Percentiles rank a stretch among this genome's conserved stretches.
These are phyloP conservation scores for Polyodon spathula DNA, from an alignment of 2,113 vertebrate species.

Conservation along the genomic window DNA sequence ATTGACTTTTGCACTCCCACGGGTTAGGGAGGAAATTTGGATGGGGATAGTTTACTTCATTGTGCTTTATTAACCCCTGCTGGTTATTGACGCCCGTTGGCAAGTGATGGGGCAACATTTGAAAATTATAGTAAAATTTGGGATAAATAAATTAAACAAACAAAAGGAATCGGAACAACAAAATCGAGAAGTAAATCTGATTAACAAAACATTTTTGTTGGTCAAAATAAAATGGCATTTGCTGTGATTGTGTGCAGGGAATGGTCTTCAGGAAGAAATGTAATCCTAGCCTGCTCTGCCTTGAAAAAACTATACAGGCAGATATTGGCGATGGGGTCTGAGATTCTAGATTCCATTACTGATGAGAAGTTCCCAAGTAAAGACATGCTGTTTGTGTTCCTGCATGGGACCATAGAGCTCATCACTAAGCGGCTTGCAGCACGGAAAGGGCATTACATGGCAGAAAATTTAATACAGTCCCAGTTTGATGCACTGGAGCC, in stretches of 20 bases:
- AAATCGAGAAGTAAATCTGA: too few species aligned
- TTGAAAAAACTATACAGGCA: slow-evolving; percentile 70
- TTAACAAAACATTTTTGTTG: too few species aligned
- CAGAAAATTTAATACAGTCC: slow-evolving; percentile 61
- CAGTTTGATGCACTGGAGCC: slow-evolving; percentile 75
- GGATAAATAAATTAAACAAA: too few species aligned
- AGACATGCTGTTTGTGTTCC: slow-evolving; percentile 64
- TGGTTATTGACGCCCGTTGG: too few species aligned
- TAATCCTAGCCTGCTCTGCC: slow-evolving; percentile 74
- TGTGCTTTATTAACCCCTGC: too few species aligned
- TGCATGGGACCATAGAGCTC: slow-evolving; percentile 59
- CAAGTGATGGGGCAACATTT: too few species aligned
- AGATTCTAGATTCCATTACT: slow-evolving; percentile 11
- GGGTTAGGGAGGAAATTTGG: too few species aligned
- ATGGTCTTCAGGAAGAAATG: slow-evolving; percentile 38
- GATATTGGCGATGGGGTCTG: slow-evolving; percentile 53
- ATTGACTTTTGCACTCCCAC: too few species aligned
- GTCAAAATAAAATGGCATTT: slow-evolving; percentile 7
- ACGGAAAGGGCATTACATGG: slow-evolving; percentile 77
- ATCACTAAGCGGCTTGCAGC: slow-evolving; percentile 58
- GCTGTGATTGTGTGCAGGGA: slow-evolving; percentile 44
- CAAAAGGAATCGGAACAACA: too few species aligned
- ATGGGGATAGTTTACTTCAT: too few species aligned
- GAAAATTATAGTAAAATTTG: too few species aligned
- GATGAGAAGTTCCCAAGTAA: slow-evolving; percentile 5